phyloP scores from a whole-genome alignment of 2,113 vertebrate genomes.

The Furnarius figulus region DNA sequence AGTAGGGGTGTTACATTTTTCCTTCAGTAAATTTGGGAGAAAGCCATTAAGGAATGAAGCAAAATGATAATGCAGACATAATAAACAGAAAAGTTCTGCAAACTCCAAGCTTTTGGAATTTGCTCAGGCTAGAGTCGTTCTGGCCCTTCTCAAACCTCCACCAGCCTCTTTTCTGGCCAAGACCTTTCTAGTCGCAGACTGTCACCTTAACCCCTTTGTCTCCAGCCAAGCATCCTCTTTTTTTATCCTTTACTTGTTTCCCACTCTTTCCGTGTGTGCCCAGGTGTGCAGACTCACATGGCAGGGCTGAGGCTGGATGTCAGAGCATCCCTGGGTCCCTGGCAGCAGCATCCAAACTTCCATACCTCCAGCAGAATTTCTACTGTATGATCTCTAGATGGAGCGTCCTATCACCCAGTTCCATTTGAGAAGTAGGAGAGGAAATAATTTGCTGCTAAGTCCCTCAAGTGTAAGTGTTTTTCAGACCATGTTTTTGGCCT shows the following conservation, averaged over 20 bases:
- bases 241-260: neutral
- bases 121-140: neutral
- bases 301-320: neutral
- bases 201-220: neutral
- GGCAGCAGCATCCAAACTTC: fast-evolving
- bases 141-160: neutral
- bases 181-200: neutral
- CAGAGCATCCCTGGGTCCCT: neutral
- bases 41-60: neutral
- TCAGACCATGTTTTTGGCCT: neutral
- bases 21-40: neutral
- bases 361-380: neutral
- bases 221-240: neutral
- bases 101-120: neutral
- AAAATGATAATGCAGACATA: neutral
- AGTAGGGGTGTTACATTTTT: fast-evolving
- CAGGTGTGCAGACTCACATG: neutral
- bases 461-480: neutral
- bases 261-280: neutral
- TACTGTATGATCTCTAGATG: neutral
- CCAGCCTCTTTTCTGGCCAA: neutral
- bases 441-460: neutral
- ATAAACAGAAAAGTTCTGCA: neutral
- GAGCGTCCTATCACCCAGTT: neutral
- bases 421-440: neutral